Base-by-base conservation (phyloP, 2,888 invertebrate species). In the Ornithoptera alexandrae region DNA sequence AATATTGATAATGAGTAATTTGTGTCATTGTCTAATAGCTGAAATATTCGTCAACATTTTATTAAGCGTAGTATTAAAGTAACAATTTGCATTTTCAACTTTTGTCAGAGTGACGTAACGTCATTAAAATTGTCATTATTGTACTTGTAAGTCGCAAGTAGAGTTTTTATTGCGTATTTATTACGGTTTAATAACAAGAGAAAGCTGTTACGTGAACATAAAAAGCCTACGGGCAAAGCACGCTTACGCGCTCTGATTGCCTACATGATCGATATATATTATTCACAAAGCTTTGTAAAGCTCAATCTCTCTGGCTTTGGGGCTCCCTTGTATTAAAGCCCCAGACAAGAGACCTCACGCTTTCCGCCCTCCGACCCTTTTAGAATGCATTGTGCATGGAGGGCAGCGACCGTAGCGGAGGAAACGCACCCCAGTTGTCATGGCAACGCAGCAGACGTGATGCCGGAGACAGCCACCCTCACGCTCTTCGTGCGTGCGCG, bases 361-460 rank as follows among this genome's bases (percentile, higher is more conserved):
- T 83, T 78, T 72, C 77, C 81, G 81, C 85, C 86, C 86, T 86
- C 81, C 84, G 81, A 82, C 84, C 86, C 86, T 84, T 82, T 79
- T 76, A 62, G 74, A 78, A 75, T 84, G 85, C 87, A 86, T 85
- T 84, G 83, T 85, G 79, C 81, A 79, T 74, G 79, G 84, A 86
- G 89, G 87, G 89, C 86, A 83, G 79, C 85, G 84, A 86, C 86
- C 87, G 86, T 79, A 79, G 81, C 77, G 79, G 78, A 79, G 80
- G 81, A 84, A 86, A 81, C 80, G 81, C 85, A 86, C 87, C 87
- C 87, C 81, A 80, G 91, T 92, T 76, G 79, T 83, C 84, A 92
- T 91, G 89, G 84, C 88, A 85, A 92, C 90, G 84, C 88, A 78
- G 82, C 84, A 86, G 87, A 86, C 85, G 77, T 78, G 79, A 75